Evolutionary conservation across 1,140 invertebrate species (phyloP), one percentile per base, ranked within the genome.

Genomic region (Meteorus sp.): DNA sequence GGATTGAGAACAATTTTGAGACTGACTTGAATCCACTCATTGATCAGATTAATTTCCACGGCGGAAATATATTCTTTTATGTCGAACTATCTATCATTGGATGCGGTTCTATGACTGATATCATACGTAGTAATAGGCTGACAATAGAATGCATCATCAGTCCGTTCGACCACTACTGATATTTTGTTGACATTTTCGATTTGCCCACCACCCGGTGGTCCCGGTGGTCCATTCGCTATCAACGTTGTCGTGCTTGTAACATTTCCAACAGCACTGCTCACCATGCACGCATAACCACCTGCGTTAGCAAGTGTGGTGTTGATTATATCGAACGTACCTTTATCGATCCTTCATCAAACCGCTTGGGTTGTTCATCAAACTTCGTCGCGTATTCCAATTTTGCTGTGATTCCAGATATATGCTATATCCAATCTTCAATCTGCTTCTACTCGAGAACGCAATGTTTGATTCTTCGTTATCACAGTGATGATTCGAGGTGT

Each of bases 321-420:
- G 51, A 84, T 83, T 55, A 97, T 91, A 33, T 86, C 85, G 2
- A 96, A 77, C 65, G 85, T 84, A 35, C 92, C 93, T 31, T 85
- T 85, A 66, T 90, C 85, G 8, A 90, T 83, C 60, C 64, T 67
- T 65, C 84, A 60, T 11, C n/a, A n/a, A n/a, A n/a, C n/a, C n/a
- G n/a, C 69, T 70, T 2, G 70, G 72, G 60, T 79, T 79, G 3
- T 56, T 66, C 3, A 81, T 74, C 41, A 85, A 70, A 60, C 83
- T 33, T 86, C 83, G 60, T 90, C 87, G 47, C 88, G 83, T 41
- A 96, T 86, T 43, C 85, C 76, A 56, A 94, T 83, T 0, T 89
- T 91, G 77, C 96, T 96, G 66, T 94, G 92, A 39, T 86, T 89
- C 94, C 94, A 97, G 51, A 93, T 84, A 68, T 94, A 96, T 8